Conservation (phyloP, 1,140 invertebrate genomes). For the Bombyx mandarina region DNA sequence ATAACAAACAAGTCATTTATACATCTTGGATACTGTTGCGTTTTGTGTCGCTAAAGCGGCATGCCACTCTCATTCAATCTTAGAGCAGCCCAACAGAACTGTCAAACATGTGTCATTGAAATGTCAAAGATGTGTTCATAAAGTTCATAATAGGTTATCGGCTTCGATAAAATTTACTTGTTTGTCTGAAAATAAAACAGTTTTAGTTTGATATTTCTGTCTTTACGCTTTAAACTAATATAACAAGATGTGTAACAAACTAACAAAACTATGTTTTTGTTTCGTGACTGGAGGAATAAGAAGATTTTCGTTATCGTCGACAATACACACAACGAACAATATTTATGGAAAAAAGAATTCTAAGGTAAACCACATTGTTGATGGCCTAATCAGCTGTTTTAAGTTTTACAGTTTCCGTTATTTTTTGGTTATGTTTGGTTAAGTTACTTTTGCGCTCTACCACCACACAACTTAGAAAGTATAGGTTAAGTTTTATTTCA, state of each 20-base stretch:
- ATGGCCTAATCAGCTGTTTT: neutral
- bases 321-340: constrained; percentile 11
- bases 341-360: constrained; percentile 29
- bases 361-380: constrained; percentile 31
- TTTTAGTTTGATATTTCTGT: constrained; percentile 10
- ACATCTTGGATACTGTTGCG: too few species aligned
- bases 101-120: constrained; percentile 4
- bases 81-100: neutral
- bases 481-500: constrained; percentile 4
- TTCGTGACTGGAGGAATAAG: constrained; percentile 23
- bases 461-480: constrained; percentile 4
- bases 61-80: too few species aligned
- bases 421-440: neutral
- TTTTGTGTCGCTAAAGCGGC: too few species aligned
- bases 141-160: constrained; percentile 65
- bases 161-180: constrained; percentile 33
- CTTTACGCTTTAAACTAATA: too few species aligned
- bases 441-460: too few species aligned
- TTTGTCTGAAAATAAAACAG: constrained; percentile 22
- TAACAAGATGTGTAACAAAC: constrained; percentile 35
- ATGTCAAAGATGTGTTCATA: constrained; percentile 31
- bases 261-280: constrained; percentile 27
- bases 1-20: too few species aligned
- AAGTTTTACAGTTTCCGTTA: too few species aligned
- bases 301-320: constrained; percentile 15